Evolutionary conservation across 2,113 vertebrate genomes (phyloP), one percentile per base, ranked within the genome.

Genomic region (Delphinapterus leucas): DNA sequence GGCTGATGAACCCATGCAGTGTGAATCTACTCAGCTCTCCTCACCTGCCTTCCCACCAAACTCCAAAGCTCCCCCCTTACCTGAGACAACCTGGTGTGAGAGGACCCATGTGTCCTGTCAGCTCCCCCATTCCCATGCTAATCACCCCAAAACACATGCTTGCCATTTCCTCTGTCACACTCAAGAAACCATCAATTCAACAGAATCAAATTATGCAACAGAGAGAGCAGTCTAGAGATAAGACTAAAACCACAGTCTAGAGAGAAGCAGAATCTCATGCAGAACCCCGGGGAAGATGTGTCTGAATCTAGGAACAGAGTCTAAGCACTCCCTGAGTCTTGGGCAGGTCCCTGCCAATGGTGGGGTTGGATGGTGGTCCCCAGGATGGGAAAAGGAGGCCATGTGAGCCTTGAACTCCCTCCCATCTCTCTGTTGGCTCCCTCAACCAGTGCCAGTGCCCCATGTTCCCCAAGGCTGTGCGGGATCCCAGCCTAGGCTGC

Each of bases 201-300:
- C 92, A 67, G 9, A 74, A 81, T 81, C 84, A 76, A 61, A 76
- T 94, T 80, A 81, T 38, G 60, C 81, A 96, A 93, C 12, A 77
- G 7, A n/a, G 49, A 28, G 41, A 38, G 58, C 70, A 20, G 6
- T 55, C 55, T 11, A 25, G 38, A 36, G 79, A 38, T 76, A 55
- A 20, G 36, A 53, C 15, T 21, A 26, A 91, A 76, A 61, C 74
- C 60, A 63, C 33, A 31, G n/a, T 31, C 44, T 33, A 5, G 38
- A 77, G 53, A 38, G 58, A 85, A 38, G 41, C 41, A 53, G n/a
- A 17, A 2, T 38, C 83, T 80, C 49, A 36, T 0, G 4, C 26
- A 12, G 20, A 28, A 8, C 44, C 10, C 20, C 9, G 11, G 41
- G 33, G 20, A 33, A 25, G 10, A 36, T 26, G 9, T 1, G 0